Conservation (phyloP, 2,113 vertebrate species). For the Pica pica region DNA sequence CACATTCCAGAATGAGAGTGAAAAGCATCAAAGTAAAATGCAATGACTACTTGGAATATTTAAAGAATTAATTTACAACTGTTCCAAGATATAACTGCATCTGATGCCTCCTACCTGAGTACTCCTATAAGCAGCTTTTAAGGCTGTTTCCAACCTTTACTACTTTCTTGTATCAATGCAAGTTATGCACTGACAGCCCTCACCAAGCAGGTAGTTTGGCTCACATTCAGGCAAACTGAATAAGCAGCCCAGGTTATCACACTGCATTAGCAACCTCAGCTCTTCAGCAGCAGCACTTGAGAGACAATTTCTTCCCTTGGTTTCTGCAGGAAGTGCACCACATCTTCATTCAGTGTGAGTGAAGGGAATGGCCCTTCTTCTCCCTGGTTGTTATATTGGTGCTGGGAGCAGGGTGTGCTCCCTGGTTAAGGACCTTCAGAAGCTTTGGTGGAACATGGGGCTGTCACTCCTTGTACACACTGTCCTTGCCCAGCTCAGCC, state of each 20-base stretch:
- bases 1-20: neutral
- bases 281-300: neutral
- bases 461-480: neutral
- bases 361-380: neutral
- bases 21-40: neutral
- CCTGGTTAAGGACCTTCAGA: neutral
- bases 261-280: neutral
- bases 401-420: neutral
- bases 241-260: neutral
- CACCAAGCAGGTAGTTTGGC: neutral
- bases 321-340: neutral
- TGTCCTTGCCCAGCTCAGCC: neutral
- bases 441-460: accelerated
- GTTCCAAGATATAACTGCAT: neutral
- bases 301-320: neutral
- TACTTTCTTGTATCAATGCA: neutral
- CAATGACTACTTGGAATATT: neutral
- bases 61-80: neutral
- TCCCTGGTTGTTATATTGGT: accelerated
- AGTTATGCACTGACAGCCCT: neutral
- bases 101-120: neutral
- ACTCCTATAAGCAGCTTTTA: neutral
- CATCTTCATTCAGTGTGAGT: neutral
- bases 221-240: neutral
- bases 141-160: neutral